phyloP scores from a whole-genome alignment of 2,888 invertebrate species.

The Synanthedon andrenaeformis region DNA sequence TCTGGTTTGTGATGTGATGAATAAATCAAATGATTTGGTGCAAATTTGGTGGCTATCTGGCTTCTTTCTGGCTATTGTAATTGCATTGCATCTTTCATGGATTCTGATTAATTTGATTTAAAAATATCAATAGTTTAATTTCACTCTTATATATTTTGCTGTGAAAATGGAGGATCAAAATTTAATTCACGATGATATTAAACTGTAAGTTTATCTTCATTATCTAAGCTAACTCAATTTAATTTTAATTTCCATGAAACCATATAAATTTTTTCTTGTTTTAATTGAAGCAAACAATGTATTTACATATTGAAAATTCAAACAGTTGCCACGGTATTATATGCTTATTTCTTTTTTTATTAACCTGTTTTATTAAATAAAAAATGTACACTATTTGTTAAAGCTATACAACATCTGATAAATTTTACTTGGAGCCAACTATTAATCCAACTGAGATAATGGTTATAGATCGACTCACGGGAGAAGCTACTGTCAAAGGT shows the following conservation, averaged over 20 bases:
- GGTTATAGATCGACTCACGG: slow-evolving; percentile 85
- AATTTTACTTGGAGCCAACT: slow-evolving; percentile 88
- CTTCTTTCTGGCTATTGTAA: too few species aligned
- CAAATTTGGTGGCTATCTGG: too few species aligned
- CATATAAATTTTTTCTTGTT: background rate
- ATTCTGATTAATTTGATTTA: too few species aligned
- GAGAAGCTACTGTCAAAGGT: slow-evolving; percentile 80
- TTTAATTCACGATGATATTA: slow-evolving; percentile 79
- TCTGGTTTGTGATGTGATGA: too few species aligned
- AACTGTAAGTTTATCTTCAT: slow-evolving; percentile 69
- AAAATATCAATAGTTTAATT: background rate
- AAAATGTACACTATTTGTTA: background rate
- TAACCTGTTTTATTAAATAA: background rate
- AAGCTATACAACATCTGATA: slow-evolving; percentile 89
- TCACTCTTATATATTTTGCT: background rate
- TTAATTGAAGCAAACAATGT: background rate
- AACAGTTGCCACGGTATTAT: background rate
- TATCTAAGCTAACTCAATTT: background rate
- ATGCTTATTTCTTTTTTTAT: background rate
- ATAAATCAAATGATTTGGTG: too few species aligned
- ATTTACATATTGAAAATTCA: background rate
- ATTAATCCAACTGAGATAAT: slow-evolving; percentile 79
- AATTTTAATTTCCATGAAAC: background rate
- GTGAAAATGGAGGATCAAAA: slow-evolving; percentile 71
- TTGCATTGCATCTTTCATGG: too few species aligned